A percentile compares a stretch with the other conserved stretches of the same genome.
phyloP scores from a whole-genome alignment of 2,797 vertebrate species.

The Balearica regulorum region DNA sequence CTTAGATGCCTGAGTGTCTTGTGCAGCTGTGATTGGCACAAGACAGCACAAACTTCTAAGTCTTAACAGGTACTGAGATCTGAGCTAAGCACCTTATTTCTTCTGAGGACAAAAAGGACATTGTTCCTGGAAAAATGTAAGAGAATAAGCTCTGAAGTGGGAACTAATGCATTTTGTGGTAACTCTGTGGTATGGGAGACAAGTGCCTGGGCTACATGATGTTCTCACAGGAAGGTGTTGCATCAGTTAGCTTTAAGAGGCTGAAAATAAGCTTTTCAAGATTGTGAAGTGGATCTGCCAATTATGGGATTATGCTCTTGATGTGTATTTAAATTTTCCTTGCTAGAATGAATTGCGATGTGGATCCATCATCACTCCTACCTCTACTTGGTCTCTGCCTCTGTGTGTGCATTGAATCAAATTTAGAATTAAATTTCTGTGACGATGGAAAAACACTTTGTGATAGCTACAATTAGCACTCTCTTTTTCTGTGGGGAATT shows the following conservation, averaged over 20 bases:
- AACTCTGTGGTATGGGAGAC: not conserved
- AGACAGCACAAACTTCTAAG: not conserved
- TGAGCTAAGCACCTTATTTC: not conserved
- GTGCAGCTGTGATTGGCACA: not conserved
- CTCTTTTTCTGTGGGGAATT: conserved; percentile 8
- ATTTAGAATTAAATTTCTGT: conserved; percentile 38
- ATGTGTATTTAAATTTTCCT: not conserved
- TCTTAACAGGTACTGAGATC: not conserved
- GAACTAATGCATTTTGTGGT: not conserved
- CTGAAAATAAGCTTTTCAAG: conserved; percentile 18
- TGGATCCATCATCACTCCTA: conserved; percentile 16
- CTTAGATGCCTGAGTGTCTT: rapidly evolving
- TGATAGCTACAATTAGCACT: conserved; percentile 54
- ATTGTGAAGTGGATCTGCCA: not conserved
- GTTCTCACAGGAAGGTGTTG: not conserved
- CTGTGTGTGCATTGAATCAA: not conserved
- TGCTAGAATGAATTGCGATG: not conserved
- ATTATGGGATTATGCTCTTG: not conserved
- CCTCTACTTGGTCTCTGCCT: conserved; percentile 16
- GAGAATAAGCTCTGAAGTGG: not conserved
- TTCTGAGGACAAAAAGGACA: not conserved
- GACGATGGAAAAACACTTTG: conserved; percentile 1
- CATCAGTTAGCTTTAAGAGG: not conserved
- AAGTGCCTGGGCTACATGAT: not conserved
- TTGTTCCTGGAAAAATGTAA: not conserved